Evolutionary conservation across 37 sponge, comb jelly and placozoan genomes (phyloP).

Genomic region (Chondrilla cf. caribensis): DNA sequence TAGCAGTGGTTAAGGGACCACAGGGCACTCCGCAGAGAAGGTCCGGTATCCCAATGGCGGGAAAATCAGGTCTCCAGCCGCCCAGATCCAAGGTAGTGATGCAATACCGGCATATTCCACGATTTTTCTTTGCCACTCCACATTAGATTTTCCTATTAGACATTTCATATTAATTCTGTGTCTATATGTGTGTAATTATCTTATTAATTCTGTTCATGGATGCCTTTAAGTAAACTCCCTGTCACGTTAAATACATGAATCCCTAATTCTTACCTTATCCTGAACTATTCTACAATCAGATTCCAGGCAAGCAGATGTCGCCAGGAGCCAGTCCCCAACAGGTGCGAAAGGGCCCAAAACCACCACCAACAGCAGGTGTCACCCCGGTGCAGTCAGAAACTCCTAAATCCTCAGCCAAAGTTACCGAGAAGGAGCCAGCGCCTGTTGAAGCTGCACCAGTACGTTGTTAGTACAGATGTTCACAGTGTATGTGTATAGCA

Average conservation of each 20-base stretch:
- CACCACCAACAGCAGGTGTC: not conserved
- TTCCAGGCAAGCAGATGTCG: not conserved
- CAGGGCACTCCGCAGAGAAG: not conserved
- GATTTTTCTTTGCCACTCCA: too few relatives aligned
- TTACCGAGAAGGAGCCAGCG: not conserved
- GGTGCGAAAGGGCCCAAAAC: not conserved
- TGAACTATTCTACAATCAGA: too few relatives aligned
- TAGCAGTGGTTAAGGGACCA: constrained; percentile 3
- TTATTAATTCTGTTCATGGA: too few relatives aligned
- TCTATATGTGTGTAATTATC: constrained; percentile 8
- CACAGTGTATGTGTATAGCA: too few relatives aligned
- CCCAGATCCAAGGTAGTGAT: not conserved
- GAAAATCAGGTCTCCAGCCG: not conserved
- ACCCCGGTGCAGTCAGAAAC: not conserved
- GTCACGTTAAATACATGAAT: too few relatives aligned
- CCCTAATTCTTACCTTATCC: too few relatives aligned
- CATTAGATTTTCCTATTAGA: too few relatives aligned
- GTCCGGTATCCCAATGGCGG: not conserved
- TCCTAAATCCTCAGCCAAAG: not conserved
- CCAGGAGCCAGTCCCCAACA: not conserved
- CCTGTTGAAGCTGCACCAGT: too few relatives aligned
- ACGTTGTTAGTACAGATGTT: constrained; percentile 6
- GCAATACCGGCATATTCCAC: too few relatives aligned
- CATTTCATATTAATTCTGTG: too few relatives aligned
- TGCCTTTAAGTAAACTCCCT: too few relatives aligned